A percentile compares a stretch with the other conserved stretches of the same genome.
These are phyloP conservation scores for Leptobrachium leishanense DNA, from an alignment of 2,113 vertebrate species.

Conservation along the genomic window DNA sequence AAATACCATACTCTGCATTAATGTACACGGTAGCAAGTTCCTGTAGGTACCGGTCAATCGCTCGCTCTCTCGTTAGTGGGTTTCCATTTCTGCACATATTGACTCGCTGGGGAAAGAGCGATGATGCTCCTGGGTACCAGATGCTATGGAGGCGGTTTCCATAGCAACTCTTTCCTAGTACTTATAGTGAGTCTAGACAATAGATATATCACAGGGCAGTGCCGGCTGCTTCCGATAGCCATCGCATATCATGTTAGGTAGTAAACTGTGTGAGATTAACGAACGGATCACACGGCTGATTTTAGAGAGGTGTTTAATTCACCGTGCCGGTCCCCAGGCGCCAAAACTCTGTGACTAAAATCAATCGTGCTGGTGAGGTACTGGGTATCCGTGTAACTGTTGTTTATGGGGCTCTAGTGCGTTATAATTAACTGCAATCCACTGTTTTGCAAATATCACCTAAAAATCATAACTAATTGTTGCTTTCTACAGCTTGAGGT, in stretches of 20 bases:
- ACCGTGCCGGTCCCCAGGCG: not conserved
- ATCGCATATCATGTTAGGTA: too few relatives aligned
- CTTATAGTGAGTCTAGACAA: slow-evolving; percentile 22
- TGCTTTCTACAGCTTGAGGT: too few relatives aligned
- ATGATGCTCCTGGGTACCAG: slow-evolving; percentile 31
- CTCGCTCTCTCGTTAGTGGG: not conserved
- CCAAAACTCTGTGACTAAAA: too few relatives aligned
- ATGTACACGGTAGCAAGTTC: too few relatives aligned
- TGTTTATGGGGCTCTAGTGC: too few relatives aligned
- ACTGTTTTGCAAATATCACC: too few relatives aligned
- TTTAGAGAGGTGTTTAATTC: not conserved
- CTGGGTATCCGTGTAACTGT: too few relatives aligned
- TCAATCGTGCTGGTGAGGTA: too few relatives aligned
- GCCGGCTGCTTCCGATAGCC: not conserved
- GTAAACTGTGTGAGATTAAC: not conserved
- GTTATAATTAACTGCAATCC: too few relatives aligned
- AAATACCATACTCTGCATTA: too few relatives aligned
- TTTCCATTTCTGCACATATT: slow-evolving; percentile 7
- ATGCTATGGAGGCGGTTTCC: slow-evolving; percentile 35
- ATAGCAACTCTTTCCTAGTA: slow-evolving; percentile 25
- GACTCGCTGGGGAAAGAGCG: not conserved
- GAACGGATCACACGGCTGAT: not conserved
- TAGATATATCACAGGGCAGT: not conserved
- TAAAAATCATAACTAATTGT: too few relatives aligned
- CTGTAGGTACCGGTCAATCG: not conserved